A percentile compares a stretch with the other conserved stretches of the same genome.
Conservation (phyloP, 2,797 vertebrate genomes). For the Bufotes viridis region DNA sequence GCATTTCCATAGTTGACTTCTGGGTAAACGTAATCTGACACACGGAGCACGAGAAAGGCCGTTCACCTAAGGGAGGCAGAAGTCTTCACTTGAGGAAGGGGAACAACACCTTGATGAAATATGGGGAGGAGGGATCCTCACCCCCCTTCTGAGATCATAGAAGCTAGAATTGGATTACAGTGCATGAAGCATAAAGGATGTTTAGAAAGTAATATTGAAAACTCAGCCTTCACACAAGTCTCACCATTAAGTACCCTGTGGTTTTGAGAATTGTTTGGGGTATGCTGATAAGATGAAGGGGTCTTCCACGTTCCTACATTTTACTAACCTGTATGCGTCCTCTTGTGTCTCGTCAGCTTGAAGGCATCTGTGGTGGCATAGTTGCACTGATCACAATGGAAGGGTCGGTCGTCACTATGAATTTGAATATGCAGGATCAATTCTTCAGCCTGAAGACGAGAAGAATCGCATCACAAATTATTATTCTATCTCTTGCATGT, state of each 20-base stretch:
- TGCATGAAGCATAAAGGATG: background rate
- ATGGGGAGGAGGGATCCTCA: background rate
- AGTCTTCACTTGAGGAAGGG: background rate
- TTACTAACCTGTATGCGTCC: constrained; percentile 40
- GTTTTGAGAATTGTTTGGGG: too few relatives aligned
- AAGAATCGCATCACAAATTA: background rate
- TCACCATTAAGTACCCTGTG: too few relatives aligned
- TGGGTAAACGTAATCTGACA: constrained; percentile 43
- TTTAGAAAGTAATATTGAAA: too few relatives aligned
- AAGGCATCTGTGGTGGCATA: constrained; percentile 37
- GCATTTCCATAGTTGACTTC: constrained; percentile 40
- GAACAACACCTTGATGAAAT: background rate
- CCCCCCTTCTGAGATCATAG: background rate
- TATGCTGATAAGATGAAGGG: too few relatives aligned
- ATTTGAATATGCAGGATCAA: constrained; percentile 18
- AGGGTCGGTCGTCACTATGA: constrained; percentile 20
- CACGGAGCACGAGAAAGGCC: constrained; percentile 1
- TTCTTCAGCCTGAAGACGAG: constrained; percentile 6
- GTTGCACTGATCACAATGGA: constrained; percentile 27
- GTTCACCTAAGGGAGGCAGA: background rate
- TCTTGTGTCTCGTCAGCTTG: constrained; percentile 31
- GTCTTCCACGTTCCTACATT: background rate
- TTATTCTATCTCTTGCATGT: background rate
- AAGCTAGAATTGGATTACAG: background rate
- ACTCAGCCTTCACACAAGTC: too few relatives aligned